phyloP scores from a whole-genome alignment of 2,888 invertebrate species.

The Capitulum mitella region DNA sequence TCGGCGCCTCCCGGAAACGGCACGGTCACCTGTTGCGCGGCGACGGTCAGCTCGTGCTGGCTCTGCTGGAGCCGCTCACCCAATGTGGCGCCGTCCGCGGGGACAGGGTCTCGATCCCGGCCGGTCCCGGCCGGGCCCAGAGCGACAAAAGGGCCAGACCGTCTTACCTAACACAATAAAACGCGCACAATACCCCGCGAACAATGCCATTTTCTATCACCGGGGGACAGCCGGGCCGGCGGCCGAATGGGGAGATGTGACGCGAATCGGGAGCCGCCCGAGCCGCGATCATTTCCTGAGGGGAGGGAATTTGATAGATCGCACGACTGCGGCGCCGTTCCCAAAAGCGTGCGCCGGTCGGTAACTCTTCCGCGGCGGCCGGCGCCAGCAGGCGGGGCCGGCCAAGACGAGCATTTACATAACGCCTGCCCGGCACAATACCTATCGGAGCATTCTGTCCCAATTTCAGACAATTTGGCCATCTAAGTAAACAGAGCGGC shows the following conservation, averaged over 20 bases:
- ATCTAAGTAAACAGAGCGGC: constrained; percentile 20
- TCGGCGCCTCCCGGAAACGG: background rate
- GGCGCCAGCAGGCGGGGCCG: background rate
- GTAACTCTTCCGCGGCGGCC: background rate
- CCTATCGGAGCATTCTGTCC: constrained; percentile 15
- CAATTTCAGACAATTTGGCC: constrained; percentile 20
- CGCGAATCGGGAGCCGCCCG: constrained; percentile 13
- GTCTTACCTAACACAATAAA: constrained; percentile 20
- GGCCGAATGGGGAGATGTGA: background rate
- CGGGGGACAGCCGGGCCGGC: background rate
- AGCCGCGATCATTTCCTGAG: background rate
- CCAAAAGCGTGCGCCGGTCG: background rate
- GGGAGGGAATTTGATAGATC: constrained; percentile 20
- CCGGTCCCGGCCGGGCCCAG: background rate
- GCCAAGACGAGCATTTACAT: background rate
- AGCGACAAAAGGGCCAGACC: constrained; percentile 13
- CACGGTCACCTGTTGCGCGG: background rate
- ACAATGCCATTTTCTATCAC: constrained; percentile 9
- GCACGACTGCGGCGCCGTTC: background rate
- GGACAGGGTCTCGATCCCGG: background rate
- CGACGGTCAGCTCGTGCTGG: background rate
- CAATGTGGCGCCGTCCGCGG: background rate
- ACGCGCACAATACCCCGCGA: background rate
- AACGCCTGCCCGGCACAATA: background rate
- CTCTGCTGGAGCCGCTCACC: background rate